A percentile compares a stretch with the other conserved stretches of the same genome.
Conservation (phyloP, 2,113 vertebrate genomes). For the Gila orcuttii region DNA sequence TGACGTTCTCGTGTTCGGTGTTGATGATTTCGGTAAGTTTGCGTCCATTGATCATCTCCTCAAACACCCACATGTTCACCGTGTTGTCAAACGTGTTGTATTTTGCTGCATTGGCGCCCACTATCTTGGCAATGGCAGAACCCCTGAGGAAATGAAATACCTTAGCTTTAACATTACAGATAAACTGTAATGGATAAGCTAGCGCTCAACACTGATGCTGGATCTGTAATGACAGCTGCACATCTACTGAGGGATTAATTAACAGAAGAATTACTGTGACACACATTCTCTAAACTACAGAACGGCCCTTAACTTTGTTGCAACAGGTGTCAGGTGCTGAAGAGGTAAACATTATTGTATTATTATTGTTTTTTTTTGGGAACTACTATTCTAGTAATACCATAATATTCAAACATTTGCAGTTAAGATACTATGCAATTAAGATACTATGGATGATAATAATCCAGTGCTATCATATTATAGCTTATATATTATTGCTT, state of each 20-base stretch:
- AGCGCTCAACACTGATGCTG: not conserved
- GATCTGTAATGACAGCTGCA: not conserved
- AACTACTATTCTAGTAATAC: not conserved
- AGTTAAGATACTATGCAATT: not conserved
- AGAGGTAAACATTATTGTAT: not conserved
- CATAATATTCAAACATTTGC: not conserved
- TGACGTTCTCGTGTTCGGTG: conserved; percentile 91
- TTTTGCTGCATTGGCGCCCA: conserved; percentile 84
- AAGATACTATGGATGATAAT: not conserved
- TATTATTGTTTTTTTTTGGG: not conserved
- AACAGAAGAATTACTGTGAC: not conserved
- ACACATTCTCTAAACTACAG: not conserved
- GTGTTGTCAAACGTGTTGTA: conserved; percentile 81
- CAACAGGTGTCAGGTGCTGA: not conserved
- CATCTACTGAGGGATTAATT: not conserved
- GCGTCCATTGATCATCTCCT: conserved; percentile 84
- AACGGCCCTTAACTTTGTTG: not conserved
- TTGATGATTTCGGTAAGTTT: conserved; percentile 96
- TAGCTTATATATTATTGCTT: not conserved
- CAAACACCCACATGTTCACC: conserved; percentile 97
- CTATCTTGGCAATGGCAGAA: conserved; percentile 95
- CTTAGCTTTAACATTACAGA: not conserved
- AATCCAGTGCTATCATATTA: not conserved
- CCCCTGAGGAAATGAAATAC: conserved; percentile 78
- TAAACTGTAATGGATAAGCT: not conserved